These are phyloP conservation scores for Drosophila lacicola DNA, from an alignment of 2,888 invertebrate genomes.

Conservation along the genomic window DNA sequence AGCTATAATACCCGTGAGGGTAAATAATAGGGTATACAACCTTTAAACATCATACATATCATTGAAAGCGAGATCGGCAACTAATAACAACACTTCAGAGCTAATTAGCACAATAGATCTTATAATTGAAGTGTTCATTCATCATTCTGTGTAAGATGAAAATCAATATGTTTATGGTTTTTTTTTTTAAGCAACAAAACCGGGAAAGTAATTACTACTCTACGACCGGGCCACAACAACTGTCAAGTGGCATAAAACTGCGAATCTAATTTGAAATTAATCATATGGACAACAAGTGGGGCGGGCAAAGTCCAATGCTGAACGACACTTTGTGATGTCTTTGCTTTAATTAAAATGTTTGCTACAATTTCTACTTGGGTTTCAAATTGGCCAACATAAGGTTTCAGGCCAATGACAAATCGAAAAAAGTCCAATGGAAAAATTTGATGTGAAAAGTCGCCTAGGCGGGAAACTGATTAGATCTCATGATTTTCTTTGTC, in stretches of 20 bases:
- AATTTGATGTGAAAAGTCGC: slow-evolving; percentile 20
- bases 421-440: slow-evolving; percentile 3
- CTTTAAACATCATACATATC: background rate
- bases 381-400: slow-evolving; percentile 29
- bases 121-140: background rate
- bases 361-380: slow-evolving; percentile 42
- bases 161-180: background rate
- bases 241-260: slow-evolving; percentile 55
- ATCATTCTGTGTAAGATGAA: background rate
- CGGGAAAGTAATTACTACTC: slow-evolving; percentile 20
- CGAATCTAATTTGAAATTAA: slow-evolving; percentile 46
- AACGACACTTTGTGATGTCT: slow-evolving; percentile 35
- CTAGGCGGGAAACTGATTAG: too few species aligned
- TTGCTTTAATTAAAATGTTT: slow-evolving; percentile 67
- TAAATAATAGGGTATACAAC: too few species aligned
- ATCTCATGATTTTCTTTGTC: too few species aligned
- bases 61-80: background rate
- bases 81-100: background rate
- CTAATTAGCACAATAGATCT: background rate
- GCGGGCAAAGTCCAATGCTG: slow-evolving; percentile 64
- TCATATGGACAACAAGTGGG: slow-evolving; percentile 38
- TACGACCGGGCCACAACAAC: slow-evolving; percentile 23
- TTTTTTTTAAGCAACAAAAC: background rate
- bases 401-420: slow-evolving; percentile 36
- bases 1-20: too few species aligned